These are phyloP conservation scores for Lasiurus borealis DNA, from an alignment of 2,113 vertebrate genomes.

Conservation along the genomic window DNA sequence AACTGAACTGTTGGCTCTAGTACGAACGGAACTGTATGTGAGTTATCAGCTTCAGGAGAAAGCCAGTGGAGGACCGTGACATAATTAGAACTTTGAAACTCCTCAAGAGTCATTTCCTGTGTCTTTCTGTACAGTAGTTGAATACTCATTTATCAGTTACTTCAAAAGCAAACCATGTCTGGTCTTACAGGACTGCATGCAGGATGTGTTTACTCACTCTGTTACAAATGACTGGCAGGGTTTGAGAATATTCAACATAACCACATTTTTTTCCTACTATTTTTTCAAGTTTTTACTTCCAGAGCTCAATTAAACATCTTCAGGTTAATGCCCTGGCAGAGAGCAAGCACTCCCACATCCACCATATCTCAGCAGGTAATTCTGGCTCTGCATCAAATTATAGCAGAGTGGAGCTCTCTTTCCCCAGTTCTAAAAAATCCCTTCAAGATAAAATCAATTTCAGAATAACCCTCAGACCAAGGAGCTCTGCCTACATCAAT, in stretches of 20 bases:
- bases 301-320: not conserved
- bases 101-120: conserved; percentile 69
- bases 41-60: conserved; percentile 25
- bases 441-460: not conserved
- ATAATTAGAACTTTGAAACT: conserved; percentile 49
- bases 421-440: not conserved
- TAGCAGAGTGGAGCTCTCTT: not conserved
- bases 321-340: not conserved
- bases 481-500: not conserved
- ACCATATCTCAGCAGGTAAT: not conserved
- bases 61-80: conserved; percentile 13
- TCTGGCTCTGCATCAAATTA: not conserved
- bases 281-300: conserved; percentile 46
- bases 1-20: not conserved
- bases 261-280: not conserved
- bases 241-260: not conserved
- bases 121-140: not conserved
- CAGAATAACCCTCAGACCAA: not conserved
- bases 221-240: conserved; percentile 10
- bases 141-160: not conserved
- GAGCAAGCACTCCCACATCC: not conserved
- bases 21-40: not conserved
- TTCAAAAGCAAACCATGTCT: not conserved
- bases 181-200: not conserved
- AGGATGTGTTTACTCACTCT: not conserved